These are phyloP conservation scores for Liasis olivaceus DNA, from an alignment of 2,797 vertebrate genomes.

Conservation along the genomic window DNA sequence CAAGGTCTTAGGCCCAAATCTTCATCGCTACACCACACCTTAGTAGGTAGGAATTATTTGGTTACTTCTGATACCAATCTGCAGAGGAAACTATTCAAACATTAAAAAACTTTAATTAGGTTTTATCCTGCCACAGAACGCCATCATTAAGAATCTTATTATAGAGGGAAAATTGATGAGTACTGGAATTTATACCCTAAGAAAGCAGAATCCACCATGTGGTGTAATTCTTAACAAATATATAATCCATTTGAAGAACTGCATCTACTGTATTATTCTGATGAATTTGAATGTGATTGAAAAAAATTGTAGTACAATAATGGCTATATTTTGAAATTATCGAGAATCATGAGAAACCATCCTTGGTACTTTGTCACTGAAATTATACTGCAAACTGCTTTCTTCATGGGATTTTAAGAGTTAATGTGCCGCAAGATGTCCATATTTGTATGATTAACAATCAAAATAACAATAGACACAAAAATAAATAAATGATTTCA, in stretches of 20 bases:
- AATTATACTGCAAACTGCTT: background rate
- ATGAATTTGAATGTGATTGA: background rate
- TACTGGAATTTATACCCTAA: background rate
- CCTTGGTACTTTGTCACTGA: background rate
- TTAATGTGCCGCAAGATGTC: background rate
- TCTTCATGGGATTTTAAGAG: background rate
- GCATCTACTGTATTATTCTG: slow-evolving; percentile 1
- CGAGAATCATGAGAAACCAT: background rate
- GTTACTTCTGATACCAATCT: background rate
- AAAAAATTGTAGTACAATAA: background rate
- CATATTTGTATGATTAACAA: background rate
- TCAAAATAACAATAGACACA: background rate
- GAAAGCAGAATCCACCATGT: background rate
- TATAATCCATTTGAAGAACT: background rate
- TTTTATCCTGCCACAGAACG: background rate
- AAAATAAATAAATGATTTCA: background rate
- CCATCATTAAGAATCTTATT: background rate
- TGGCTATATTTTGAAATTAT: background rate
- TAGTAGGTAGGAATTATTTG: background rate
- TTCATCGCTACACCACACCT: background rate
- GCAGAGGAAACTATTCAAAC: background rate
- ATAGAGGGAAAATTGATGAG: background rate
- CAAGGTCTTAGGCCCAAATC: background rate
- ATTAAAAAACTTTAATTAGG: background rate
- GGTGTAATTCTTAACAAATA: background rate